Base-by-base conservation (phyloP, 2,797 vertebrate genomes). In the Sardinella longiceps region DNA sequence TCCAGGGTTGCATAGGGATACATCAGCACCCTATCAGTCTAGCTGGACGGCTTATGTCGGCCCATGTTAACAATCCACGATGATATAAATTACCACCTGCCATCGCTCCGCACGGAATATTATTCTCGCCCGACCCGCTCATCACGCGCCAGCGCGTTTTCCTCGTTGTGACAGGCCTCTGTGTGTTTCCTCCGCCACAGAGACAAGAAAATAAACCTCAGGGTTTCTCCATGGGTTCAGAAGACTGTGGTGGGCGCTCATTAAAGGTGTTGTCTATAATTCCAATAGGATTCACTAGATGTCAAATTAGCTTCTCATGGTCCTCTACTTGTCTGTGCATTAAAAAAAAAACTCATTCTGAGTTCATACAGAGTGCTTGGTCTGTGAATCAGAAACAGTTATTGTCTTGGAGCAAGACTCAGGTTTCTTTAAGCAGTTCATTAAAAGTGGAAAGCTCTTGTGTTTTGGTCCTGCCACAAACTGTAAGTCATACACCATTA, bases 21-120 rank as follows among this genome's bases (percentile, higher is more conserved):
- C 23, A 33, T 63, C 46, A 81, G 23, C n/a, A 15, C 3, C 39
- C 45, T 56, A 81, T 82, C 43, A 45, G 43, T 37, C 82, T 39
- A 56, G 23, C 77, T 84, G 2, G 63, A 33, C 15, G 70, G 70
- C 30, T 83, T 30, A n/a, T 15, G 46, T 85, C 77, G 66, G 45
- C 33, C 56, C 58, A 39, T 37, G 74, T 60, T n/a, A 53, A 37
- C 77, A 81, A 45, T 50, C 46, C 20, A 1, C 10, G 11, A 0
- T 77, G 39, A 60, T 82, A 60, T 20, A 45, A 63, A 50, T 82
- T 14, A 50, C n/a, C 51, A 66, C 58, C 18, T 58, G 46, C n/a
- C 60, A 70, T 46, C 28, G 66, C 28, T 39, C 48, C 20, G 25
- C 28, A 45, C 11, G 82, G 39, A 80, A 23, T n/a, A 23, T 56